These are phyloP conservation scores for Arbacia lixula DNA, from an alignment of 53 echinoderm and acorn worm species.

Conservation along the genomic window DNA sequence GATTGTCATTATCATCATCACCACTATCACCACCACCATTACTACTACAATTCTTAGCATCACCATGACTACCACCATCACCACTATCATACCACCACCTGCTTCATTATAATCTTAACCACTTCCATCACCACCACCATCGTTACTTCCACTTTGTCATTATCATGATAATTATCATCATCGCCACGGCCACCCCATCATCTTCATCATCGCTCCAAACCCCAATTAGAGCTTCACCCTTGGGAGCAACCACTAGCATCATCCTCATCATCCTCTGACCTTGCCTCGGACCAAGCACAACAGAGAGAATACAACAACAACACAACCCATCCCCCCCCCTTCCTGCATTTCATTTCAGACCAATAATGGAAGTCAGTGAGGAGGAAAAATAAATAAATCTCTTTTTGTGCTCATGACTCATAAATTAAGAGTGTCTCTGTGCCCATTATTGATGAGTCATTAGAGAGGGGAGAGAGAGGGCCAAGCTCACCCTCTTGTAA, in stretches of 20 bases:
- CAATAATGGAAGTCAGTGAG: constrained; percentile 23
- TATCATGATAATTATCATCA: too few species aligned
- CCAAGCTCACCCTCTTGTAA: constrained; percentile 17
- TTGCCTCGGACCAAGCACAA: constrained; percentile 3
- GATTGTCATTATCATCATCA: too few species aligned
- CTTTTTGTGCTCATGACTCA: constrained; percentile 46
- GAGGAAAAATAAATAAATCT: constrained; percentile 53
- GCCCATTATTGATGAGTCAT: constrained; percentile 48
- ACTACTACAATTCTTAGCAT: too few species aligned
- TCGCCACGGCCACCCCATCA: too few species aligned
- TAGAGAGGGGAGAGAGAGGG: background rate
- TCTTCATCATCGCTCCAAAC: too few species aligned
- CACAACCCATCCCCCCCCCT: constrained; percentile 6
- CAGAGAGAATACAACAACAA: background rate
- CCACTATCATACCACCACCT: too few species aligned
- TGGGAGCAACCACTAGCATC: constrained; percentile 7
- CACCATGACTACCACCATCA: too few species aligned
- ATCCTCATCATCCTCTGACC: constrained; percentile 44
- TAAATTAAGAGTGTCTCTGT: constrained; percentile 49
- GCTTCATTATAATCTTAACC: too few species aligned
- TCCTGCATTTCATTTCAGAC: constrained; percentile 19
- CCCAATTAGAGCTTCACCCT: background rate
- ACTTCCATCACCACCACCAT: too few species aligned
- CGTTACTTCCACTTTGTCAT: too few species aligned
- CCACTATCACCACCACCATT: too few species aligned